Evolutionary conservation across 64 coral and sea anemone genomes (phyloP).

Genomic region (Catalaphyllia jardinei): DNA sequence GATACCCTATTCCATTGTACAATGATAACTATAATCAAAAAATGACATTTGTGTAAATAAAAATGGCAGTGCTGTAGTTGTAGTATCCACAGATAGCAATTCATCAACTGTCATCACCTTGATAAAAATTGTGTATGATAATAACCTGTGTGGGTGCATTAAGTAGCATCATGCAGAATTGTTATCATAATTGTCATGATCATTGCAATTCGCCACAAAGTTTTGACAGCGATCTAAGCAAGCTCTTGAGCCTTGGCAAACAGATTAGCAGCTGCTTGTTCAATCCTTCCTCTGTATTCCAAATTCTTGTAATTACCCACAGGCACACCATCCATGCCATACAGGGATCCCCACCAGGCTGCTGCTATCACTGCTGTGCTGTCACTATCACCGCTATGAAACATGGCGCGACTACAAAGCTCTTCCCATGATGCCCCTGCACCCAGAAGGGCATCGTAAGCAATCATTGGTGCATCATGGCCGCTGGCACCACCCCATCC

Average conservation of each 20-base stretch:
- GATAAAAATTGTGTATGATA: no score
- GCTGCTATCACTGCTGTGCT: constrained; percentile 97
- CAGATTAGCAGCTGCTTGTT: constrained; percentile 75
- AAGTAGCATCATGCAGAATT: no score
- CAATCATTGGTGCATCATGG: constrained; percentile 99
- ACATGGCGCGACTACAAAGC: constrained; percentile 88
- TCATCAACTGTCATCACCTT: no score
- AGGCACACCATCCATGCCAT: constrained; percentile 88
- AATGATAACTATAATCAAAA: no score
- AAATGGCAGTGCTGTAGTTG: no score
- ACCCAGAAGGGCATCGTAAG: constrained; percentile 92
- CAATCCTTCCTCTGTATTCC: constrained; percentile 85
- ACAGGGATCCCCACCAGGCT: constrained; percentile 90
- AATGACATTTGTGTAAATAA: neutral
- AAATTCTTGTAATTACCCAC: constrained; percentile 69
- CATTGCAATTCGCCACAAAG: neutral
- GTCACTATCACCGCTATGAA: constrained; percentile 96
- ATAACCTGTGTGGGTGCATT: no score
- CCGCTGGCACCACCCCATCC: constrained; percentile 95
- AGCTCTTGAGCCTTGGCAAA: constrained; percentile 54
- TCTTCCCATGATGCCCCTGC: constrained; percentile 82
- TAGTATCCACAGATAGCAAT: no score
- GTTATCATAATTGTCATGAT: neutral
- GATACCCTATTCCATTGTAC: no score
- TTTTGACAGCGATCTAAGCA: neutral